phyloP scores from a whole-genome alignment of 2,888 invertebrate species.

The Chironomus riparius region DNA sequence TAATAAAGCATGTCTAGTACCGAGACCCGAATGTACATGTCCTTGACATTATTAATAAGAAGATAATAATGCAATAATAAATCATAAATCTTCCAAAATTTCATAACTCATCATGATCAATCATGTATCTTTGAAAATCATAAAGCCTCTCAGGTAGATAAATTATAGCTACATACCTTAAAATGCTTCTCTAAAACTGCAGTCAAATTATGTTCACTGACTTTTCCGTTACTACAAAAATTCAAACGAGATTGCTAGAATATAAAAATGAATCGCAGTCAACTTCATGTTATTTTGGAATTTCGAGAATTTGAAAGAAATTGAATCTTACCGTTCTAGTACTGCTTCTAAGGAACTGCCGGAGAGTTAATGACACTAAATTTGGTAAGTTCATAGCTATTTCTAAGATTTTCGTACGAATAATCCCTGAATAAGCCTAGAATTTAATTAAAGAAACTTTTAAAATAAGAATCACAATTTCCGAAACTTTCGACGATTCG shows the following conservation, averaged over 20 bases:
- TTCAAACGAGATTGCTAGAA: neutral
- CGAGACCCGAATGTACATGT: too few species aligned
- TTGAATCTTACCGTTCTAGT: neutral
- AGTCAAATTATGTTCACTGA: neutral
- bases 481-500: too few species aligned
- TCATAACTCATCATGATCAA: too few species aligned
- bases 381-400: neutral
- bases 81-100: neutral
- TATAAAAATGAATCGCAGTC: neutral
- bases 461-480: too few species aligned
- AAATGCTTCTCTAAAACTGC: neutral
- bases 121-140: neutral
- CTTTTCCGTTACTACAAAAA: neutral
- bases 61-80: too few species aligned
- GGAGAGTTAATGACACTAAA: neutral
- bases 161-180: neutral
- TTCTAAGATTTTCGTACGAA: too few species aligned
- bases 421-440: too few species aligned
- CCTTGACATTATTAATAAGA: too few species aligned
- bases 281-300: neutral
- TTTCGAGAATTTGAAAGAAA: neutral
- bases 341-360: neutral
- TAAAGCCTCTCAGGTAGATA: neutral
- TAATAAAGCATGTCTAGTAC: too few species aligned
- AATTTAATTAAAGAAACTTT: too few species aligned